Evolutionary conservation across 2,797 vertebrate genomes (phyloP).

Genomic region (Pteropus rufus): DNA sequence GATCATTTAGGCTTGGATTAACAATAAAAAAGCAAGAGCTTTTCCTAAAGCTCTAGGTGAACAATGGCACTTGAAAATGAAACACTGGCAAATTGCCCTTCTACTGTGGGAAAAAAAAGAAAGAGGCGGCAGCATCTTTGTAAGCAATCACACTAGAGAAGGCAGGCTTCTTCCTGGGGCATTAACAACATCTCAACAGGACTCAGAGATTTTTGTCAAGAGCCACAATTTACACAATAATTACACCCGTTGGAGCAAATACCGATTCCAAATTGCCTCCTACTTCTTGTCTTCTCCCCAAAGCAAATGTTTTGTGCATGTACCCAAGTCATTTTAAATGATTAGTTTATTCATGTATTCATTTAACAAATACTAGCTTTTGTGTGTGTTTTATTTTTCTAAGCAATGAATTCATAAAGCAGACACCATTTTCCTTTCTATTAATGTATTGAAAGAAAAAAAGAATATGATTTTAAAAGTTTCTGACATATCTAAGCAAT

Average conservation of each 20-base stretch:
- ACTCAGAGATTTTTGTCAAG: conserved; percentile 76
- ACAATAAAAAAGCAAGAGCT: conserved; percentile 78
- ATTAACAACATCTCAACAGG: conserved; percentile 79
- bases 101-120: conserved; percentile 78
- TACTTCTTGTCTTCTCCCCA: conserved; percentile 45
- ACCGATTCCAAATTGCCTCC: conserved; percentile 64
- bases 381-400: conserved; percentile 36
- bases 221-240: conserved; percentile 79
- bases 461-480: background rate
- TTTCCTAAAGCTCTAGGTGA: conserved; percentile 80
- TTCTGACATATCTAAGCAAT: background rate
- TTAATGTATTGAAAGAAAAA: background rate
- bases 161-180: conserved; percentile 67
- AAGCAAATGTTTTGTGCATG: conserved; percentile 37
- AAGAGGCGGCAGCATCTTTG: conserved; percentile 72
- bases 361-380: conserved; percentile 35
- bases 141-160: conserved; percentile 76
- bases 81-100: conserved; percentile 82
- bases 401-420: conserved; percentile 25
- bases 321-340: conserved; percentile 29
- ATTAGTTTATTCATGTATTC: conserved; percentile 33
- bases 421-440: background rate
- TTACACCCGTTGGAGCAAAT: conserved; percentile 78
- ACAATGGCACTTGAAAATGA: conserved; percentile 82
- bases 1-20: conserved; percentile 79